Percentiles rank a stretch among this genome's conserved stretches.
phyloP scores from a whole-genome alignment of 2,797 vertebrate genomes.

The Scarus forsteni region DNA sequence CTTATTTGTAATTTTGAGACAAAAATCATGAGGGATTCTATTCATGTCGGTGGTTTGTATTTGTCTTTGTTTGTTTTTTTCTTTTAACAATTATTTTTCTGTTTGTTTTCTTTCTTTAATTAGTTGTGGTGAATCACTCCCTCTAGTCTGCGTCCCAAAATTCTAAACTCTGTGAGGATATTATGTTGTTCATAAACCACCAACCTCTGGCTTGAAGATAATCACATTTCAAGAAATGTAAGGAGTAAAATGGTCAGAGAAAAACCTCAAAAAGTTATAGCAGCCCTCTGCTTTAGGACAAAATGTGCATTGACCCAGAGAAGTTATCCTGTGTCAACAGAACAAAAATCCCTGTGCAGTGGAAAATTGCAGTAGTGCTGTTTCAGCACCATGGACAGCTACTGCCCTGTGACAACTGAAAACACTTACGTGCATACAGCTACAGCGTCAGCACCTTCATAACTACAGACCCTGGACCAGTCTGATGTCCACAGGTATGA shows the following conservation, averaged over 20 bases:
- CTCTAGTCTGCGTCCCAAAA: too few species aligned
- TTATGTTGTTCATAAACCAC: too few species aligned
- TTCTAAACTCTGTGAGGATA: too few species aligned
- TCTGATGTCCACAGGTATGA: constrained; percentile 2
- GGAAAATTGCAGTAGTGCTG: constrained; percentile 45
- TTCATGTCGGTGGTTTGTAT: too few species aligned
- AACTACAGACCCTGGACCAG: constrained; percentile 22
- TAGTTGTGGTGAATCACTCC: too few species aligned
- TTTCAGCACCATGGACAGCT: constrained; percentile 68
- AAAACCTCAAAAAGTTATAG: not conserved
- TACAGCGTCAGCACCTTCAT: constrained; percentile 30
- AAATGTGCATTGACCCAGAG: constrained; percentile 28
- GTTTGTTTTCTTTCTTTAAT: too few species aligned
- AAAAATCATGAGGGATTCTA: too few species aligned
- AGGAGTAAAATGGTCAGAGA: not conserved
- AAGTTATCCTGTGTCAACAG: constrained; percentile 27
- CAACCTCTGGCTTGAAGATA: too few species aligned
- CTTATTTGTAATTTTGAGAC: too few species aligned
- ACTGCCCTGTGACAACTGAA: constrained; percentile 15
- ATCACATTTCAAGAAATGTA: too few species aligned
- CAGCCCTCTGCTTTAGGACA: constrained; percentile 1
- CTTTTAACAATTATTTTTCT: too few species aligned
- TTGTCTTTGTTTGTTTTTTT: too few species aligned
- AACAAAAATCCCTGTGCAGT: constrained; percentile 30
- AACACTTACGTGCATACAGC: constrained; percentile 28